phyloP scores from a whole-genome alignment of 37 sponge, comb jelly and placozoan genomes.

The Beroe forskalii region DNA sequence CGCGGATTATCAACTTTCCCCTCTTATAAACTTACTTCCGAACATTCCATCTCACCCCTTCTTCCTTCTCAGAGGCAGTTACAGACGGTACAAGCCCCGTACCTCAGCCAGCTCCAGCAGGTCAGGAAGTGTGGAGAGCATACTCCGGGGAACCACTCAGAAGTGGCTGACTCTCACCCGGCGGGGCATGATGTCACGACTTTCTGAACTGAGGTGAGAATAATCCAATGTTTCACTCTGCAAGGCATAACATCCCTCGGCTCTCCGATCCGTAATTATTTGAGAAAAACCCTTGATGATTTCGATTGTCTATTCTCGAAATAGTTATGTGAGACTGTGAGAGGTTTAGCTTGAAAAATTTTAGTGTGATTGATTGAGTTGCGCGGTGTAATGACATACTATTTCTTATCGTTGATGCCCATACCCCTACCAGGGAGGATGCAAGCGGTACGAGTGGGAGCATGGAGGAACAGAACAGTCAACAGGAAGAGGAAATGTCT shows the following conservation, averaged over 20 bases:
- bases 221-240: no score
- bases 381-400: no score
- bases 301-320: no score
- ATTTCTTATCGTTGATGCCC: no score
- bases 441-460: background rate
- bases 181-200: conserved; percentile 21
- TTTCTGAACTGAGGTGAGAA: background rate
- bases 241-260: background rate
- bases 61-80: conserved; percentile 12
- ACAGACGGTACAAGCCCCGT: conserved; percentile 31
- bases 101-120: background rate
- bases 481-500: no score
- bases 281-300: background rate
- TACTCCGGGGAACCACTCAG: conserved; percentile 58
- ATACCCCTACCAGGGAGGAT: background rate
- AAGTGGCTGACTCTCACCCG: conserved; percentile 50
- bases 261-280: background rate
- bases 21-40: no score
- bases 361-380: no score
- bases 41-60: no score
- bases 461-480: background rate
- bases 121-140: conserved; percentile 55
- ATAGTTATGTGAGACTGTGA: no score
- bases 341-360: no score
- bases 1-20: no score